Conservation (phyloP, 2,888 invertebrate genomes). For the Lathronympha strigana region DNA sequence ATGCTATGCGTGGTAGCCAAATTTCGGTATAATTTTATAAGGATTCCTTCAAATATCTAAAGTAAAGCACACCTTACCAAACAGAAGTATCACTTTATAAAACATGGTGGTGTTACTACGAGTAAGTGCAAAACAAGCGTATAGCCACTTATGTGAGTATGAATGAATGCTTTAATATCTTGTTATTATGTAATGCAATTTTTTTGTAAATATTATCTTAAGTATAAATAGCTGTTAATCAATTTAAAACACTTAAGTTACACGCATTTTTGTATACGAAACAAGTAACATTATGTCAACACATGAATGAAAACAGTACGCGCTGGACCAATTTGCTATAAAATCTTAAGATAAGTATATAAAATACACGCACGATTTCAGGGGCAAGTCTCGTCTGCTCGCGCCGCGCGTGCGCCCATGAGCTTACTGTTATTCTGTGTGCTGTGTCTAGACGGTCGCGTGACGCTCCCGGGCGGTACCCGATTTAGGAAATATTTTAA, state of each 20-base stretch:
- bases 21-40: conserved; percentile 60
- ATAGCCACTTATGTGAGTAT: not conserved
- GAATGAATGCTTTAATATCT: not conserved
- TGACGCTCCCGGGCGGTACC: conserved; percentile 72
- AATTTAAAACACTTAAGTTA: too few relatives aligned
- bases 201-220: too few relatives aligned
- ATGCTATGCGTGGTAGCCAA: conserved; percentile 72
- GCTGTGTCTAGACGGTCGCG: conserved; percentile 55
- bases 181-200: too few relatives aligned
- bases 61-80: conserved; percentile 54
- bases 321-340: too few relatives aligned
- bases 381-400: not conserved
- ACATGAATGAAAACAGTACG: not conserved
- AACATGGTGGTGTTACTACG: not conserved
- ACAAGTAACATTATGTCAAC: too few relatives aligned
- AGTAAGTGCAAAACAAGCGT: not conserved
- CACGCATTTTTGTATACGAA: too few relatives aligned
- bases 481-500: conserved; percentile 76
- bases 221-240: too few relatives aligned
- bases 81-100: conserved; percentile 28
- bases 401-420: conserved; percentile 1
- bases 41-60: conserved; percentile 61
- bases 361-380: not conserved
- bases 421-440: conserved; percentile 30
- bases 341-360: not conserved